phyloP scores from a whole-genome alignment of 2,797 vertebrate genomes.

The Amazona ochrocephala region DNA sequence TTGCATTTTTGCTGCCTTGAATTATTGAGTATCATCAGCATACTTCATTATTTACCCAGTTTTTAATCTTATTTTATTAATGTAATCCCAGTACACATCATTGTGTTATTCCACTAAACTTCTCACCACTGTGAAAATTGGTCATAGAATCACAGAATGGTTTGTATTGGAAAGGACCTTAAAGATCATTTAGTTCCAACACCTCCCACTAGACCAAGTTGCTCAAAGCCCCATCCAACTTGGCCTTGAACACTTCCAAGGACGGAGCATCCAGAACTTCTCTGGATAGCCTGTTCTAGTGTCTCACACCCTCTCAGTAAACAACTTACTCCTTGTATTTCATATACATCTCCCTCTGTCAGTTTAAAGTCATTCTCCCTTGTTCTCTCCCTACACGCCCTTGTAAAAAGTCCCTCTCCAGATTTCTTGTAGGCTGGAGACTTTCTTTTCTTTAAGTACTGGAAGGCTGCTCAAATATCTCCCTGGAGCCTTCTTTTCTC shows the following conservation, averaged over 20 bases:
- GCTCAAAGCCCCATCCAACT: not conserved
- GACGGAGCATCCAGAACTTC: not conserved
- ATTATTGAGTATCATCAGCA: slow-evolving; percentile 33
- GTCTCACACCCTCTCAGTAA: not conserved
- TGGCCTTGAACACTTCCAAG: not conserved
- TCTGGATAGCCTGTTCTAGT: not conserved
- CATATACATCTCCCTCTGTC: not conserved
- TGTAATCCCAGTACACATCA: not conserved
- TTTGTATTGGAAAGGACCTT: not conserved
- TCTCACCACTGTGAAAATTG: not conserved
- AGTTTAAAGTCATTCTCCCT: not conserved
- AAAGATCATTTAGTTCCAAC: not conserved
- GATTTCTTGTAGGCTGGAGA: not conserved
- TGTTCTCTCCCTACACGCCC: not conserved
- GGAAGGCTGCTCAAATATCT: not conserved
- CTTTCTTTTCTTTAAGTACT: not conserved
- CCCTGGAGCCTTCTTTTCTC: not conserved
- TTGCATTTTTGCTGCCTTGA: slow-evolving; percentile 21
- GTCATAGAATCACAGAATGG: not conserved
- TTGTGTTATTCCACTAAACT: not conserved
- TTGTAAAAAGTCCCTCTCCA: not conserved
- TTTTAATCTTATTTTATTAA: not conserved
- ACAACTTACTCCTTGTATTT: not conserved
- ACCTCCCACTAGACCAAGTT: not conserved
- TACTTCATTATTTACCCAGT: slow-evolving; percentile 5